phyloP scores from a whole-genome alignment of 2,113 vertebrate species.

The Cettia cetti region DNA sequence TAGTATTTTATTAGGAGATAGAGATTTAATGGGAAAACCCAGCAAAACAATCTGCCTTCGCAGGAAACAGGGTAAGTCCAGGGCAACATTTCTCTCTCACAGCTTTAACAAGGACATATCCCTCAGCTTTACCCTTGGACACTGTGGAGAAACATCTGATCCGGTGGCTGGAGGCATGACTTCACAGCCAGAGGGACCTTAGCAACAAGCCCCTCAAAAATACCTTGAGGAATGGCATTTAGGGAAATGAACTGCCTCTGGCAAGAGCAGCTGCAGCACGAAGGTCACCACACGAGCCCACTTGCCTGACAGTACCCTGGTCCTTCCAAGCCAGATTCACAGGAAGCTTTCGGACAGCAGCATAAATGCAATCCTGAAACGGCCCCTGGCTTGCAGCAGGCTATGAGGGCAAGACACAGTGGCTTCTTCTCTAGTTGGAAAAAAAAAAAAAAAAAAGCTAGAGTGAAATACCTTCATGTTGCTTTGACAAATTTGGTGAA shows the following conservation, averaged over 20 bases:
- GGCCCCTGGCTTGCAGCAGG: neutral
- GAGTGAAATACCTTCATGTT: neutral
- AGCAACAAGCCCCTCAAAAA: neutral
- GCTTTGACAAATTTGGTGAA: neutral
- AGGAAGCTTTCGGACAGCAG: neutral
- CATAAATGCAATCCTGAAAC: neutral
- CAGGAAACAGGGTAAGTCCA: neutral
- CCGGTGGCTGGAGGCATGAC: fast-evolving
- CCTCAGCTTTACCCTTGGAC: neutral
- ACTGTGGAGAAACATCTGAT: neutral
- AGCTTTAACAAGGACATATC: neutral
- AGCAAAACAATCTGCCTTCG: conserved; percentile 21
- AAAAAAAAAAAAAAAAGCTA: neutral
- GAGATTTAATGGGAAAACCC: conserved; percentile 39
- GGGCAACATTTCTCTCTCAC: neutral
- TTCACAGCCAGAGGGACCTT: neutral
- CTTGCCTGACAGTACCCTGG: neutral
- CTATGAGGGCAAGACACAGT: neutral
- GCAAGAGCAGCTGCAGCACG: neutral
- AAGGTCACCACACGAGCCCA: neutral
- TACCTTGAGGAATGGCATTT: neutral
- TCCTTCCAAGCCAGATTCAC: neutral
- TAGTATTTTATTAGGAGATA: conserved; percentile 59
- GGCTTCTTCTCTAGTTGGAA: neutral
- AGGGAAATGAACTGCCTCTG: neutral